phyloP scores from a whole-genome alignment of 2,888 invertebrate species.

The Drosophila hawaiiensis region DNA sequence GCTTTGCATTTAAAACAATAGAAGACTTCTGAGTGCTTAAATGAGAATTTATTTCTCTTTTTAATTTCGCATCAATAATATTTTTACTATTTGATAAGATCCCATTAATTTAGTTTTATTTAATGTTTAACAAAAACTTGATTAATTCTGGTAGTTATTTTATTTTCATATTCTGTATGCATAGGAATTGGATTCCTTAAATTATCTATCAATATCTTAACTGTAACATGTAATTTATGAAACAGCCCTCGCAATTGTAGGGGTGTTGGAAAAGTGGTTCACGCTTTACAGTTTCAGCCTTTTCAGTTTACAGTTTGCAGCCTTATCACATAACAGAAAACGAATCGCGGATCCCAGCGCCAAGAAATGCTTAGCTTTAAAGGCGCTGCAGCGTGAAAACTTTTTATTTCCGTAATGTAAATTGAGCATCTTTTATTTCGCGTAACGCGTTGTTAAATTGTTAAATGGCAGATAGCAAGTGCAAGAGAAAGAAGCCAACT shows the following conservation, averaged over 20 bases:
- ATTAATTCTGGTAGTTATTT: neutral
- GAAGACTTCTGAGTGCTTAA: neutral
- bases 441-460: constrained; percentile 48
- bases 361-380: constrained; percentile 47
- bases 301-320: constrained; percentile 21
- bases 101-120: neutral
- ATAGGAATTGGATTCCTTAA: neutral
- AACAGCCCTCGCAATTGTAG: constrained; percentile 37
- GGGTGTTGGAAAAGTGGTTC: constrained; percentile 38
- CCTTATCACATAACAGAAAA: constrained; percentile 66
- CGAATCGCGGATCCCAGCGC: constrained; percentile 30
- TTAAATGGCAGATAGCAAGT: constrained; percentile 20
- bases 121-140: no score
- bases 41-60: neutral
- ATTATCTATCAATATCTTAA: neutral
- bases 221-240: constrained; percentile 4
- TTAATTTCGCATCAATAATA: neutral
- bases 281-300: constrained; percentile 14
- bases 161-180: neutral
- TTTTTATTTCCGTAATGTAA: constrained; percentile 72
- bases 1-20: neutral
- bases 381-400: constrained; percentile 68
- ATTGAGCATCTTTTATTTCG: constrained; percentile 49
- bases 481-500: constrained; percentile 6
- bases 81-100: neutral